Evolutionary conservation across 2,888 invertebrate species (phyloP), one percentile per base, ranked within the genome.

Genomic region (Merodon equestris): DNA sequence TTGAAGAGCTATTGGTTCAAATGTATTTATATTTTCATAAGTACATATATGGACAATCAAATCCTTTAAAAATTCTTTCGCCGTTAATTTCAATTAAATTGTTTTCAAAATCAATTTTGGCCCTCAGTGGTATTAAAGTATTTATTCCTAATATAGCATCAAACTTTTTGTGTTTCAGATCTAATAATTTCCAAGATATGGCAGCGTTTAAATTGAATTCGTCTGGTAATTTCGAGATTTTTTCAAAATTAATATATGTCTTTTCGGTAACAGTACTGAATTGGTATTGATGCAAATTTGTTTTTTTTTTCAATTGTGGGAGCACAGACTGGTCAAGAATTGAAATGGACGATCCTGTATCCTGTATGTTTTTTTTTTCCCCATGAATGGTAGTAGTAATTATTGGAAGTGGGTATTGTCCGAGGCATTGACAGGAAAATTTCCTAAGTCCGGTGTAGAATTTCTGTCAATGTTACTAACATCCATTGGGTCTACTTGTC

Each of bases 1-100:
- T n/a, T n/a, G n/a, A n/a, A n/a, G n/a, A n/a, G n/a, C 44, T 70
- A 63, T 44, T 45, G 51, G 44, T 54, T 72, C 64, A n/a, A n/a
- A n/a, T n/a, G n/a, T n/a, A n/a, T n/a, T 38, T 57, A 27, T 47
- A 44, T 58, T 53, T 17, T 66, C 64, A 57, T 51, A 45, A 17
- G 7, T n/a, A n/a, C n/a, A 4, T 47, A 48, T 51, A 53, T 10
- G 66, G 66, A 12, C 40, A 66, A 27, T 58, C 47, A 13, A 47
- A 12, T 38, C 48, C 60, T 17, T 34, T 58, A 7, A 58, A 58
- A 45, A 17, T n/a, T 48, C 13, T 47, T 58, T 14, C 18, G 15
- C 18, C 58, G 34, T 47, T 58, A 19, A 60, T 19, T 3, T 50
- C 12, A 36, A 38, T 47, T 1, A 13, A 58, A 60, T 50, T 18